phyloP scores from a whole-genome alignment of 2,888 invertebrate species.

The Quadroppia sp. region DNA sequence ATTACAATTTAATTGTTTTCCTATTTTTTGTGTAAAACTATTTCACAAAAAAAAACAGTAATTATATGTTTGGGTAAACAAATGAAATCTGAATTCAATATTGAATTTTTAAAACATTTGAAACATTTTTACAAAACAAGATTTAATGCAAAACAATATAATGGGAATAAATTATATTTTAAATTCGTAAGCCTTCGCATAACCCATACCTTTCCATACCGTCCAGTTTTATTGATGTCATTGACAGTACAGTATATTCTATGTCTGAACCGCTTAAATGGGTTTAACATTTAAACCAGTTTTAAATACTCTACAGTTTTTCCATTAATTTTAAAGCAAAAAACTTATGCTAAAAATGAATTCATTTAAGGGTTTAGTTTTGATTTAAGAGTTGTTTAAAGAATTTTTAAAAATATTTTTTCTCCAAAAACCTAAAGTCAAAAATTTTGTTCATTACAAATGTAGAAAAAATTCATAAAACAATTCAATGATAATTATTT shows the following conservation, averaged over 20 bases:
- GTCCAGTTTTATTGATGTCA: slow-evolving; percentile 24
- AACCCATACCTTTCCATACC: not conserved
- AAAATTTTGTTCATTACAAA: not conserved
- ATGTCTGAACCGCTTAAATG: not conserved
- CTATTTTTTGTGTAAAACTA: too few relatives aligned
- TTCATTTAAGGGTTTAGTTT: not conserved
- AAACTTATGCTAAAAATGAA: not conserved
- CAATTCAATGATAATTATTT: not conserved
- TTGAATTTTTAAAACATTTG: too few relatives aligned
- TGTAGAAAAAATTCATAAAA: not conserved
- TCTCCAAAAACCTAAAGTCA: too few relatives aligned
- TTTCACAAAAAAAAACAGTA: too few relatives aligned
- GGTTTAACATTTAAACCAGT: slow-evolving; percentile 5
- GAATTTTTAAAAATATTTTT: too few relatives aligned
- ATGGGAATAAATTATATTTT: not conserved
- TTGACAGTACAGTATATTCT: slow-evolving; percentile 1
- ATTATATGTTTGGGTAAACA: too few relatives aligned
- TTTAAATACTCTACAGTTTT: not conserved
- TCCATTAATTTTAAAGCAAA: not conserved
- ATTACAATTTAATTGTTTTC: too few relatives aligned
- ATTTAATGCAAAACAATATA: not conserved
- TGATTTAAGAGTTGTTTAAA: too few relatives aligned
- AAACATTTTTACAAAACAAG: not conserved
- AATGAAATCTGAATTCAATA: not conserved
- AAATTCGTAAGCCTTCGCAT: too few relatives aligned